These are phyloP conservation scores for Pachycephala philippinensis DNA, from an alignment of 2,113 vertebrate genomes.

Conservation along the genomic window DNA sequence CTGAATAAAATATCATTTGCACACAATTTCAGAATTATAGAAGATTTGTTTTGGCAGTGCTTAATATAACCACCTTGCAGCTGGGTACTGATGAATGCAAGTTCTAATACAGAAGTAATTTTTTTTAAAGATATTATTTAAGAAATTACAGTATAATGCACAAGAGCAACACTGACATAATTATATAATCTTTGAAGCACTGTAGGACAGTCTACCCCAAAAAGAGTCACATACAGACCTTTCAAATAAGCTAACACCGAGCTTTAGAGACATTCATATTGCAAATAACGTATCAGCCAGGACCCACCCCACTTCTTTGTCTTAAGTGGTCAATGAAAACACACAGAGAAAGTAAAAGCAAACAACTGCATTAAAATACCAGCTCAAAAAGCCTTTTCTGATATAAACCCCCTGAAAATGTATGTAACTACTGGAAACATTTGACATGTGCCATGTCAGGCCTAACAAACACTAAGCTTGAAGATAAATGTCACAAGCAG, in stretches of 20 bases:
- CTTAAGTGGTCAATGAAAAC: not conserved
- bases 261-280: not conserved
- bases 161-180: not conserved
- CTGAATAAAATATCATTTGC: not conserved
- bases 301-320: not conserved
- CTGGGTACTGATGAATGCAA: not conserved
- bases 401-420: rapidly evolving
- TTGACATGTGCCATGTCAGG: not conserved
- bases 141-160: not conserved
- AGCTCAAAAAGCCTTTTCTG: not conserved
- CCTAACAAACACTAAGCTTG: not conserved
- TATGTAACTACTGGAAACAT: not conserved
- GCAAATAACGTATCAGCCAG: not conserved
- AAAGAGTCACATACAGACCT: not conserved
- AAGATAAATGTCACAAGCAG: not conserved
- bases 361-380: not conserved
- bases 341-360: not conserved
- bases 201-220: not conserved
- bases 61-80: not conserved
- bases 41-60: not conserved
- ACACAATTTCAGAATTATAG: not conserved
- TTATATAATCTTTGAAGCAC: not conserved
- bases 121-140: not conserved
- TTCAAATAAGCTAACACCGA: not conserved
- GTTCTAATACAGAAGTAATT: not conserved